Percentiles rank a stretch among this genome's conserved stretches.
Evolutionary conservation across 2,888 invertebrate genomes (phyloP).

Genomic region (Noctua janthina): DNA sequence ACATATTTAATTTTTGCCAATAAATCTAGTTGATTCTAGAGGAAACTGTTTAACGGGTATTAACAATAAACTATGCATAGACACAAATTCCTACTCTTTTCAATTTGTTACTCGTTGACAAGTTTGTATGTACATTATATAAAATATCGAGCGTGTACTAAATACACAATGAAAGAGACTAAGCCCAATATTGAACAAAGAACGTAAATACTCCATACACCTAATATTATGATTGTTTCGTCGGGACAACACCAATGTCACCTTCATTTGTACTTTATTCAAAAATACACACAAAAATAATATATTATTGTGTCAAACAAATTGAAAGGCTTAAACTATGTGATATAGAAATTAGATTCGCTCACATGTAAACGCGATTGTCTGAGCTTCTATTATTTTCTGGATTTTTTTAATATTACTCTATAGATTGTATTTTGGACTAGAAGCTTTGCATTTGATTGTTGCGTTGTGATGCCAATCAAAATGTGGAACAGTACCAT

Average conservation of each 20-base stretch:
- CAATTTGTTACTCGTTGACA: neutral
- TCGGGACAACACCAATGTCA: conserved; percentile 42
- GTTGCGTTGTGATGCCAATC: conserved; percentile 15
- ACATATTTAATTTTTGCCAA: neutral
- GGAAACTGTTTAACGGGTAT: neutral
- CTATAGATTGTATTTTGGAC: conserved; percentile 32
- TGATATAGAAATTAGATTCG: conserved; percentile 23
- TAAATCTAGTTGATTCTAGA: neutral
- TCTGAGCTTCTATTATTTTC: conserved; percentile 27
- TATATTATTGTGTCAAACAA: neutral
- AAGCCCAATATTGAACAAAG: conserved; percentile 9
- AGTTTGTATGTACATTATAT: too few species aligned
- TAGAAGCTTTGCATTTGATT: conserved; percentile 13
- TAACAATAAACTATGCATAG: neutral
- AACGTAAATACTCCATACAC: conserved; percentile 22
- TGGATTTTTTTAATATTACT: conserved; percentile 32
- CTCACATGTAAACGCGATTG: conserved; percentile 7
- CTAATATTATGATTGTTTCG: conserved; percentile 20
- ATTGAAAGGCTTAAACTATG: conserved; percentile 24
- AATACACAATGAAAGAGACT: conserved; percentile 1
- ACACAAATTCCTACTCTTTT: neutral
- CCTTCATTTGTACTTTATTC: conserved; percentile 47
- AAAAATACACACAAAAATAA: conserved; percentile 48
- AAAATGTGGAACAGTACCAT: neutral
- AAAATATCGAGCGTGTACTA: too few species aligned